phyloP scores from a whole-genome alignment of 2,113 vertebrate genomes.

The Rostratula benghalensis region DNA sequence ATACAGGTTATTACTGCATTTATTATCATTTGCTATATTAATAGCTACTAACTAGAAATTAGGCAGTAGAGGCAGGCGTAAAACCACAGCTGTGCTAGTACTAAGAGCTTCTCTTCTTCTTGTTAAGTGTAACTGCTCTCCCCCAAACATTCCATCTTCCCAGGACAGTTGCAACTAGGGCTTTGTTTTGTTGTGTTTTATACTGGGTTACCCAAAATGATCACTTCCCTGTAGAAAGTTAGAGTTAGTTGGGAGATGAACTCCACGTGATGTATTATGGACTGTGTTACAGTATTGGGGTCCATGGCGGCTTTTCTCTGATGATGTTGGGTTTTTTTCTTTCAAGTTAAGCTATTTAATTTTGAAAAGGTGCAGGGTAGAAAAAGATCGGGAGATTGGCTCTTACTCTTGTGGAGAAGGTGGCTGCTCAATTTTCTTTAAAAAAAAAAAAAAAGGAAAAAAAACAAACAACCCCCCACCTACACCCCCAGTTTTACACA shows the following conservation, averaged over 20 bases:
- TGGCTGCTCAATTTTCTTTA: slow-evolving; percentile 63
- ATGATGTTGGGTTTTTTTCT: neutral
- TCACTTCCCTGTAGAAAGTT: neutral
- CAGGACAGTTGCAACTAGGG: slow-evolving; percentile 37
- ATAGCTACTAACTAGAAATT: slow-evolving; percentile 75
- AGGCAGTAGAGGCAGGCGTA: slow-evolving; percentile 69
- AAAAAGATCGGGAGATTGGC: slow-evolving; percentile 15
- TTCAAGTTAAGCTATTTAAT: slow-evolving; percentile 48
- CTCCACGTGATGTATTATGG: slow-evolving; percentile 48
- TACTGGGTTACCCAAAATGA: slow-evolving; percentile 16
- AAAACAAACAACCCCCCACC: neutral
- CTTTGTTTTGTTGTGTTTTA: neutral
- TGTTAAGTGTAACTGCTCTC: slow-evolving; percentile 47
- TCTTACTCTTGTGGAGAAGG: slow-evolving; percentile 47
- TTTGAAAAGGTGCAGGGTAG: slow-evolving; percentile 37
- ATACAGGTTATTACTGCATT: slow-evolving; percentile 76
- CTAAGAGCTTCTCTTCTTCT: slow-evolving; percentile 68
- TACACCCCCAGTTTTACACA: slow-evolving; percentile 66
- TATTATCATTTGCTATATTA: slow-evolving; percentile 72
- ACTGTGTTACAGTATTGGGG: slow-evolving; percentile 51
- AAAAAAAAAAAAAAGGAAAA: neutral
- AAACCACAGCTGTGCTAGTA: slow-evolving; percentile 64
- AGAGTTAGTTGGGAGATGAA: slow-evolving; percentile 18
- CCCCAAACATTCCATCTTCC: slow-evolving; percentile 82
- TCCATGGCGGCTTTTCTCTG: slow-evolving; percentile 60